Evolutionary conservation across 2,888 invertebrate genomes (phyloP).

Genomic region (Agrochola lota): DNA sequence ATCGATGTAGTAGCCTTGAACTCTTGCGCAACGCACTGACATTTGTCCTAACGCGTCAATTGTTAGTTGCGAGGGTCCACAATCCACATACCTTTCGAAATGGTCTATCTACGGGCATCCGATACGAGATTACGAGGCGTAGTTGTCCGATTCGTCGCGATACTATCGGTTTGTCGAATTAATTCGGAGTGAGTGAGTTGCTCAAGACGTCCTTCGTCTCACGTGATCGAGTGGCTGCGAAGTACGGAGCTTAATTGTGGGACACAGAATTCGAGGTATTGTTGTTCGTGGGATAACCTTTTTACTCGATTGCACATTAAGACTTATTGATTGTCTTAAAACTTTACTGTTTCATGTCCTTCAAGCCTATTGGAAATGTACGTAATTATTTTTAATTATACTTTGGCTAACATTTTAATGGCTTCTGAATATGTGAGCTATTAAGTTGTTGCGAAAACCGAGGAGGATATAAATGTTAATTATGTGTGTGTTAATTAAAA

Average conservation of each 20-base stretch:
- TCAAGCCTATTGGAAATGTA: constrained; percentile 45
- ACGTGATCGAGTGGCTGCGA: constrained; percentile 64
- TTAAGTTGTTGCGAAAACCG: constrained; percentile 47
- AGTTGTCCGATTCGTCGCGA: constrained; percentile 66
- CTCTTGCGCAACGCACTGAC: constrained; percentile 81
- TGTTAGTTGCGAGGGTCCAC: constrained; percentile 66
- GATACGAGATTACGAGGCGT: constrained; percentile 68
- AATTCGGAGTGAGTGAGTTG: constrained; percentile 67
- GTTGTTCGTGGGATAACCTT: constrained; percentile 70
- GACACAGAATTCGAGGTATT: constrained; percentile 67
- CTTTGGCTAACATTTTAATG: constrained; percentile 49
- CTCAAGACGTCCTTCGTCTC: constrained; percentile 75
- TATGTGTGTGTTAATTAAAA: constrained; percentile 42
- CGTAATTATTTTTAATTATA: constrained; percentile 57
- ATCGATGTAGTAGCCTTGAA: constrained; percentile 82
- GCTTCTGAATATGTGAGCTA: constrained; percentile 32
- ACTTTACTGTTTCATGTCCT: constrained; percentile 44
- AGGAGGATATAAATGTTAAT: constrained; percentile 43
- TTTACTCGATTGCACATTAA: constrained; percentile 62
- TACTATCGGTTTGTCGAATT: constrained; percentile 72
- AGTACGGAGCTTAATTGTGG: constrained; percentile 64
- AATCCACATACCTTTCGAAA: constrained; percentile 74
- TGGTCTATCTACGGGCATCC: constrained; percentile 67
- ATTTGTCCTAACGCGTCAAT: constrained; percentile 78
- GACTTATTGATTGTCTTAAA: constrained; percentile 56